Conservation (phyloP, 2,113 vertebrate genomes). For the Glaucomys volans region DNA sequence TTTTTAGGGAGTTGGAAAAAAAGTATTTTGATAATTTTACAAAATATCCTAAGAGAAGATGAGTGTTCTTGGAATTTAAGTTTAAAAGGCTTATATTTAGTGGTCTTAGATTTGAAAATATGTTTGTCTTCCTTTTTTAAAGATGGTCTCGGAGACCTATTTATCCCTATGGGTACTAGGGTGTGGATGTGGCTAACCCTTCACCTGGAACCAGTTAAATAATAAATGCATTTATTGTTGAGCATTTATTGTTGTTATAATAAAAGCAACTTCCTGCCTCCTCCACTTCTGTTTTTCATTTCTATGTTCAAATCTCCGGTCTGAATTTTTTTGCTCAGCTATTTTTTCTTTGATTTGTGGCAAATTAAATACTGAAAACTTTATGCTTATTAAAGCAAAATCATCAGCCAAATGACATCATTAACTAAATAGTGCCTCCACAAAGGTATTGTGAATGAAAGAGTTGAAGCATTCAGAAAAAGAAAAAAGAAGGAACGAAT, state of each 20-base stretch:
- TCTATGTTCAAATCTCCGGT: background rate
- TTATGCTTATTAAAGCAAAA: background rate
- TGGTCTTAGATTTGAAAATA: background rate
- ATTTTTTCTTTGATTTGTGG: background rate
- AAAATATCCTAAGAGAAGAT: background rate
- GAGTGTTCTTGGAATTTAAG: background rate
- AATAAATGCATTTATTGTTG: background rate
- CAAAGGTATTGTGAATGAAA: background rate
- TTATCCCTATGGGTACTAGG: background rate
- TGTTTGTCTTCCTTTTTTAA: background rate
- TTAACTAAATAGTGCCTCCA: background rate
- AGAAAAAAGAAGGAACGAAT: background rate
- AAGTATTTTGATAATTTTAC: background rate
- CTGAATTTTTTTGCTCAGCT: background rate
- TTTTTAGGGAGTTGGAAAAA: background rate
- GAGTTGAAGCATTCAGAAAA: background rate
- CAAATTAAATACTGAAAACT: background rate
- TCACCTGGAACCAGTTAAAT: background rate
- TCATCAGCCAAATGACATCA: background rate
- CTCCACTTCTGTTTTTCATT: background rate
- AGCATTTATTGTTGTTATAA: too few relatives aligned
- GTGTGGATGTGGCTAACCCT: background rate
- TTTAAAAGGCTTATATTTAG: background rate
- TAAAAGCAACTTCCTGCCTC: background rate
- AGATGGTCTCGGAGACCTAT: background rate